Evolutionary conservation across 2,797 vertebrate genomes (phyloP).

Genomic region (Pipistrellus nathusii): DNA sequence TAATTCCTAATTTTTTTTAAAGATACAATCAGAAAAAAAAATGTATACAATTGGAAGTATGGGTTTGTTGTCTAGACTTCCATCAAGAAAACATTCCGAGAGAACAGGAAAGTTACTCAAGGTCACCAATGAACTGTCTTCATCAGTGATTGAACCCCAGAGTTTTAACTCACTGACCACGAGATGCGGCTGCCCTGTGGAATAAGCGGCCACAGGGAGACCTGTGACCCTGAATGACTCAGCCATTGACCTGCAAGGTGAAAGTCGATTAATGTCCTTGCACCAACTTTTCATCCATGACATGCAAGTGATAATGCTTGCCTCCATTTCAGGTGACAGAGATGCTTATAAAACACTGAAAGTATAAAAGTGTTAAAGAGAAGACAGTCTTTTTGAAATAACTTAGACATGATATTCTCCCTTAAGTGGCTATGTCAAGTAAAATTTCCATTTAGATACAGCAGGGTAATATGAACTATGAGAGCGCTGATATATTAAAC

Average conservation of each 20-base stretch:
- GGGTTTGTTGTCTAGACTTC: not conserved
- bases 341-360: conserved; percentile 23
- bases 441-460: conserved; percentile 63
- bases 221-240: conserved; percentile 69
- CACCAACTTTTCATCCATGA: conserved; percentile 32
- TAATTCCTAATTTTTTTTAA: not conserved
- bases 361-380: conserved; percentile 20
- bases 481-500: conserved; percentile 64
- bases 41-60: not conserved
- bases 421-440: not conserved
- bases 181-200: conserved; percentile 28
- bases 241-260: conserved; percentile 52
- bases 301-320: not conserved
- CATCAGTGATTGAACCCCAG: not conserved
- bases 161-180: conserved; percentile 21
- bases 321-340: conserved; percentile 36
- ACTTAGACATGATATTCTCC: conserved; percentile 22
- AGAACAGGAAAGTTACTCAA: conserved; percentile 54
- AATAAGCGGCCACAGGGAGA: conserved; percentile 52
- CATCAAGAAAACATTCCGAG: conserved; percentile 14
- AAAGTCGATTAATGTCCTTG: conserved; percentile 4
- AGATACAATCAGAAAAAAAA: not conserved
- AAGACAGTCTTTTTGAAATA: conserved; percentile 65
- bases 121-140: conserved; percentile 33
- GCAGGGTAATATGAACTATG: conserved; percentile 51